Percentiles rank a stretch among this genome's conserved stretches.
phyloP scores from a whole-genome alignment of 2,888 invertebrate genomes.

The Petrolisthes cinctipes region DNA sequence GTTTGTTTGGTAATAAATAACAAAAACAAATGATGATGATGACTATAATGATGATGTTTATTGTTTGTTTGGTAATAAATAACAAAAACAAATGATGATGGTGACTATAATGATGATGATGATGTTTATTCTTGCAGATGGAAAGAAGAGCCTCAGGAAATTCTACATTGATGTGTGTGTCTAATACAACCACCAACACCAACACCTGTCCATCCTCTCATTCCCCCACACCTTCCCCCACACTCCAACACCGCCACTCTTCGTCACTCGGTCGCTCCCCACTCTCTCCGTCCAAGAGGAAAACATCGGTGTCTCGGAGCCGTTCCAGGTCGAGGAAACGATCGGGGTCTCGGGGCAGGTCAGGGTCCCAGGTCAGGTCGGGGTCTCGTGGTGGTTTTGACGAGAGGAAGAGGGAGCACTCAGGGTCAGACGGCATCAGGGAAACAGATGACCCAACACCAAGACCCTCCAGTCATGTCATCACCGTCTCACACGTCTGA shows the following conservation, averaged over 20 bases:
- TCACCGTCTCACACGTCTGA: not conserved
- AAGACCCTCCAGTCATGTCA: not conserved
- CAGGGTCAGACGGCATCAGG: not conserved
- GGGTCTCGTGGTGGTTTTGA: not conserved
- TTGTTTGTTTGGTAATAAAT: too few species aligned
- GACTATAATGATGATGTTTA: too few species aligned
- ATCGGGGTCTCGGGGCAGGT: not conserved
- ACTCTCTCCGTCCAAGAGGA: not conserved
- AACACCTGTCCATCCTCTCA: not conserved
- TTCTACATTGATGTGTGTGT: too few species aligned
- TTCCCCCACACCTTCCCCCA: not conserved
- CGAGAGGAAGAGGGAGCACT: not conserved
- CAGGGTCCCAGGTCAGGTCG: not conserved
- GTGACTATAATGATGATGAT: too few species aligned
- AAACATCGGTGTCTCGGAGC: not conserved
- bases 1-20: too few species aligned
- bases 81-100: too few species aligned
- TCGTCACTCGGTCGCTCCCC: not conserved
- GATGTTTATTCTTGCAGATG: too few species aligned
- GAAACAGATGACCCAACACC: not conserved
- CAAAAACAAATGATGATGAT: too few species aligned
- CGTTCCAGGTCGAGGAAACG: not conserved
- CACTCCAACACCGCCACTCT: not conserved
- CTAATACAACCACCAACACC: too few species aligned
- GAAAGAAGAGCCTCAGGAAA: too few species aligned